Conservation (phyloP, 2,797 vertebrate genomes). For the Rhinella marina region DNA sequence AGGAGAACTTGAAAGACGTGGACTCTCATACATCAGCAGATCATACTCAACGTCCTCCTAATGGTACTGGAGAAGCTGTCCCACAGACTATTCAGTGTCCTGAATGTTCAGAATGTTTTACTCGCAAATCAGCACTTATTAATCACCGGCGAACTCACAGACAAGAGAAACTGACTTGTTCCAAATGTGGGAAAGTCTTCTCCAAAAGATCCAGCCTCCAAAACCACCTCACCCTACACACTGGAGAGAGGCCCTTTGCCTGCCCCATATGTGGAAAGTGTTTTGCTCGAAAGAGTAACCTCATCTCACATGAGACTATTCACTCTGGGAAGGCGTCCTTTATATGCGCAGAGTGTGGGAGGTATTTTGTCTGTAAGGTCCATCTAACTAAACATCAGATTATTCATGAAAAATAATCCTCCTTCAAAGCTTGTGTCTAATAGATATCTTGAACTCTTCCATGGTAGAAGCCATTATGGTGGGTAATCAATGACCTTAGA, state of each 20-base stretch:
- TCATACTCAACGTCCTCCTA: background rate
- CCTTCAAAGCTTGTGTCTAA: background rate
- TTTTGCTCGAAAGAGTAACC: constrained; percentile 38
- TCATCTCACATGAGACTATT: constrained; percentile 2
- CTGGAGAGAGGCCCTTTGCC: background rate
- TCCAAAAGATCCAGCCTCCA: constrained; percentile 13
- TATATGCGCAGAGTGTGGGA: constrained; percentile 12
- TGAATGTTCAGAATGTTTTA: constrained; percentile 36
- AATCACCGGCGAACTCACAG: constrained; percentile 33
- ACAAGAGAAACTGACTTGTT: constrained; percentile 32
- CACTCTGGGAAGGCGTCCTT: constrained; percentile 21
- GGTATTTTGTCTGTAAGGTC: constrained; percentile 18
- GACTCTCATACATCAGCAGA: background rate
- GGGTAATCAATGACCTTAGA: background rate
- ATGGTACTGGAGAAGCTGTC: background rate
- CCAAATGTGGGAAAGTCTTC: constrained; percentile 40
- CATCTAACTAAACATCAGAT: constrained; percentile 5
- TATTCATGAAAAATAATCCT: constrained; percentile 12
- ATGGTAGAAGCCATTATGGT: background rate
- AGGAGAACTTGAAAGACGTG: background rate
- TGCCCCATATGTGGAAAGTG: constrained; percentile 37
- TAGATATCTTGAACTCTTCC: background rate
- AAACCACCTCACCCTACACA: constrained; percentile 20
- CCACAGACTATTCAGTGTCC: constrained; percentile 23
- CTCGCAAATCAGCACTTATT: background rate